Evolutionary conservation across 2,797 vertebrate species (phyloP).

Genomic region (Melanotaenia pygmaea): DNA sequence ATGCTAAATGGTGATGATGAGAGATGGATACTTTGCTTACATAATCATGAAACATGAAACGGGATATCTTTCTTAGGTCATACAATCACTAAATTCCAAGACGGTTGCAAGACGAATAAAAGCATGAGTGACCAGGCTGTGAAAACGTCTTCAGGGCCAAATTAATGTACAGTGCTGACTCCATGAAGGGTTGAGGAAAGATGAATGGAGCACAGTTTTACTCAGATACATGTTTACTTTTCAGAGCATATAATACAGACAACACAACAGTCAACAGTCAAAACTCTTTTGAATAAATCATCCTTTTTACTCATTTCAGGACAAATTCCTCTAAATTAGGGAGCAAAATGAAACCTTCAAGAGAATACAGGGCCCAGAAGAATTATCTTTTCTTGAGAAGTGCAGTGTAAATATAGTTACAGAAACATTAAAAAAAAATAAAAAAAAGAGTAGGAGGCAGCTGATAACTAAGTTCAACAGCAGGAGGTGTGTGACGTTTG

Average conservation of each 20-base stretch:
- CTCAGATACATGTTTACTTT: background rate
- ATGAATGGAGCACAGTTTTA: too few relatives aligned
- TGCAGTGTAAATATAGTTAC: background rate
- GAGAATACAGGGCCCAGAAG: background rate
- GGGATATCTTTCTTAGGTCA: background rate
- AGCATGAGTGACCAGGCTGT: background rate
- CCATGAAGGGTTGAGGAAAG: background rate
- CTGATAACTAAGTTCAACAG: conserved; percentile 19
- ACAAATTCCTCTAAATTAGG: conserved; percentile 8
- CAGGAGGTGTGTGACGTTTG: conserved; percentile 51
- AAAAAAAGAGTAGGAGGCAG: background rate
- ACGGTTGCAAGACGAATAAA: too few relatives aligned
- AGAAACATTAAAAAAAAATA: background rate
- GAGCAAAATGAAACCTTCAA: background rate
- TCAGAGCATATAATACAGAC: background rate
- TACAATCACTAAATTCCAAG: background rate
- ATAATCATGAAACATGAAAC: background rate
- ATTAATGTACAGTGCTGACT: background rate
- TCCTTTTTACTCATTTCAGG: conserved; percentile 2
- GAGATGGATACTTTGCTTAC: background rate
- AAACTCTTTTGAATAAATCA: background rate
- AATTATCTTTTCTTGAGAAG: background rate
- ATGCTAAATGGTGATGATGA: conserved; percentile 6
- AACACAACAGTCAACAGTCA: background rate
- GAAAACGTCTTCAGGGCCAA: background rate